Evolutionary conservation across 2,888 invertebrate genomes (phyloP).

Genomic region (Abscondita cerata): DNA sequence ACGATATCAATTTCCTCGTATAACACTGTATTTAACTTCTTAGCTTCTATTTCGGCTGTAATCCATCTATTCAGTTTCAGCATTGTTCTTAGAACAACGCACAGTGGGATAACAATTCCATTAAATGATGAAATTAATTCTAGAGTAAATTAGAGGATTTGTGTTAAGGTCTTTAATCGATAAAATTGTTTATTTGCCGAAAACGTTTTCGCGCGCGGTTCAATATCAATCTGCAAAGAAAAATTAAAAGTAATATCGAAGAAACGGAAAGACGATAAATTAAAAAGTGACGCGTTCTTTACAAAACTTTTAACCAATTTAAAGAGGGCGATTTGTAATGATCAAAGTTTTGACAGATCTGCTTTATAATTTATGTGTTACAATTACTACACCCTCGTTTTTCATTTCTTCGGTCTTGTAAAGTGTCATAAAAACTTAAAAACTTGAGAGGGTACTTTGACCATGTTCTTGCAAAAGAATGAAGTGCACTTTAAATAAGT

Average conservation of each 20-base stretch:
- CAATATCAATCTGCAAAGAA: not conserved
- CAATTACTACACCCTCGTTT: conserved; percentile 29
- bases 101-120: conserved; percentile 15
- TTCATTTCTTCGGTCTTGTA: conserved; percentile 18
- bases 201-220: no score
- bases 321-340: conserved; percentile 30
- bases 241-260: conserved; percentile 12
- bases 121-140: conserved; percentile 19
- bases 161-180: no score
- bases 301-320: conserved; percentile 26
- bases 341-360: conserved; percentile 39
- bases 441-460: conserved; percentile 16
- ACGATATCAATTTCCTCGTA: no score
- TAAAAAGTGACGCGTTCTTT: conserved; percentile 20
- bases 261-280: conserved; percentile 20
- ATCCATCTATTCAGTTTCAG: conserved; percentile 14
- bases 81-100: conserved; percentile 10
- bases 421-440: conserved; percentile 22
- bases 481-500: conserved; percentile 23
- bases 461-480: conserved; percentile 15
- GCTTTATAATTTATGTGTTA: conserved; percentile 39
- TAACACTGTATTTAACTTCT: conserved; percentile 19
- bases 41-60: conserved; percentile 17
- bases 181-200: no score
- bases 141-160: not conserved